phyloP scores from a whole-genome alignment of 2,113 vertebrate genomes.

The Hippocampus mohnikei region DNA sequence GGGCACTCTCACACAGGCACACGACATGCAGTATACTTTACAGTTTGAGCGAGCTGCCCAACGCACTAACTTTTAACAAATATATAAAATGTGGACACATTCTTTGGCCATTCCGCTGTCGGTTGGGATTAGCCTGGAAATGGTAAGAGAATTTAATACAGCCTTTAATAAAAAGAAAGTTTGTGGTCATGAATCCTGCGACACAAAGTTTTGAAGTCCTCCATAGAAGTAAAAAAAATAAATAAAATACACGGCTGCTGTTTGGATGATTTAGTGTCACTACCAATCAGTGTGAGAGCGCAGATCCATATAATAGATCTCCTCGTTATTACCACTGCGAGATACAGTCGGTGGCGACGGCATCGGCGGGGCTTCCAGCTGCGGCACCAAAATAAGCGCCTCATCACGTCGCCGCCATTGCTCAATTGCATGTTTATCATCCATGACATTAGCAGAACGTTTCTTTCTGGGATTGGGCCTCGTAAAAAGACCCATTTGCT shows the following conservation, averaged over 20 bases:
- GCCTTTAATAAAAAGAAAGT: slow-evolving; percentile 28
- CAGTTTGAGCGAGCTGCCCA: slow-evolving; percentile 2
- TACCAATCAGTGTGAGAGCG: slow-evolving; percentile 61
- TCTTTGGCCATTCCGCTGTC: slow-evolving; percentile 23
- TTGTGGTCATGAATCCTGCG: slow-evolving; percentile 20
- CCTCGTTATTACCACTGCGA: slow-evolving; percentile 57
- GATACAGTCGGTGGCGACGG: slow-evolving; percentile 49
- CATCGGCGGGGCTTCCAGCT: slow-evolving; percentile 39
- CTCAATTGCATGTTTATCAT: slow-evolving; percentile 74
- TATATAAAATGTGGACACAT: slow-evolving; percentile 31
- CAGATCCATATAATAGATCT: slow-evolving; percentile 57
- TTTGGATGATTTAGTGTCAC: slow-evolving; percentile 59
- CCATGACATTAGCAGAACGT: slow-evolving; percentile 71
- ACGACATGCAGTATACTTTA: slow-evolving; percentile 6
- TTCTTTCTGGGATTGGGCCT: slow-evolving; percentile 68
- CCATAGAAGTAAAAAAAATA: slow-evolving; percentile 42
- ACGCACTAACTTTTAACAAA: slow-evolving; percentile 24
- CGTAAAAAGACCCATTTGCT: slow-evolving; percentile 74
- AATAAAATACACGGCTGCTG: slow-evolving; percentile 42
- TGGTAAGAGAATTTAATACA: slow-evolving; percentile 44
- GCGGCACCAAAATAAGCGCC: slow-evolving; percentile 3
- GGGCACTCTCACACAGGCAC: not conserved
- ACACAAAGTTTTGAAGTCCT: slow-evolving; percentile 37
- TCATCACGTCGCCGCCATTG: slow-evolving; percentile 56
- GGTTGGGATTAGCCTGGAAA: slow-evolving; percentile 34